Percentiles rank a stretch among this genome's conserved stretches.
Evolutionary conservation across 64 coral and sea anemone species (phyloP).

Genomic region (Porites australiensis): DNA sequence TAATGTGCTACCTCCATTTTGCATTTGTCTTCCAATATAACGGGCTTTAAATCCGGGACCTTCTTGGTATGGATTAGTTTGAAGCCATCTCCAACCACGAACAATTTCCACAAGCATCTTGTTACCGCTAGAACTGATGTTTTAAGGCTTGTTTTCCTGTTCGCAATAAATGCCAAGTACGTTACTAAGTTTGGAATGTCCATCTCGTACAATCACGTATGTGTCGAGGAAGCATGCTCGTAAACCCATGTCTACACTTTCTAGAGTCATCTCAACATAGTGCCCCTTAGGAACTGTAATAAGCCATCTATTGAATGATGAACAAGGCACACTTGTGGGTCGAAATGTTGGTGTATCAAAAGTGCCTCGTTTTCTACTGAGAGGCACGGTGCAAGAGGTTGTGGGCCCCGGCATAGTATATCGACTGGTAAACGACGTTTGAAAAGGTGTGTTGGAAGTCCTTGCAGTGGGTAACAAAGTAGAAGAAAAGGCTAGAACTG

Average conservation of each 20-base stretch:
- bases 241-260: not conserved
- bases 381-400: not conserved
- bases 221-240: not conserved
- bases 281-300: not conserved
- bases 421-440: not conserved
- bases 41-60: not conserved
- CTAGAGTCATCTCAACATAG: conserved; percentile 13
- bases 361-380: not conserved
- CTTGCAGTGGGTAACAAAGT: no score
- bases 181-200: not conserved
- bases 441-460: no score
- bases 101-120: not conserved
- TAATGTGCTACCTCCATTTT: not conserved
- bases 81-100: not conserved
- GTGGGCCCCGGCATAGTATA: not conserved
- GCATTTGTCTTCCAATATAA: not conserved
- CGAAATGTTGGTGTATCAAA: not conserved
- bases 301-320: not conserved
- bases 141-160: no score
- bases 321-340: not conserved
- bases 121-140: not conserved
- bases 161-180: not conserved
- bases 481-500: no score
- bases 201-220: not conserved
- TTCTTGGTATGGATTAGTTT: not conserved